These are phyloP conservation scores for Orestias chungarensis DNA, from an alignment of 2,797 vertebrate genomes.

Conservation along the genomic window DNA sequence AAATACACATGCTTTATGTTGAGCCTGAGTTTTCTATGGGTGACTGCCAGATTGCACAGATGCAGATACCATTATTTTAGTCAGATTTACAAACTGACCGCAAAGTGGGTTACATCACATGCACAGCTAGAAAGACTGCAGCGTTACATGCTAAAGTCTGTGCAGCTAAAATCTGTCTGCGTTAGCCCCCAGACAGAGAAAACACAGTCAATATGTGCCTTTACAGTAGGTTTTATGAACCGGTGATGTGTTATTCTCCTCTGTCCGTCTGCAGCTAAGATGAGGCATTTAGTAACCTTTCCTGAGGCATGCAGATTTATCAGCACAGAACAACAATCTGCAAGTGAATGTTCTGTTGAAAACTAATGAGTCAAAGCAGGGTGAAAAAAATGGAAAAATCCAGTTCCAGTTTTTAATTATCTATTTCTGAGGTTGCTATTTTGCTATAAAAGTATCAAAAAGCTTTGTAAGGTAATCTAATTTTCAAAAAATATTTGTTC, in stretches of 20 bases:
- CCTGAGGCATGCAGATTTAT: neutral
- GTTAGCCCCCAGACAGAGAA: slow-evolving; percentile 1
- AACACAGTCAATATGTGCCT: slow-evolving; percentile 5
- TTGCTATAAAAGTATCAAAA: neutral
- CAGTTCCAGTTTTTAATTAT: neutral
- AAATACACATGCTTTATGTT: neutral
- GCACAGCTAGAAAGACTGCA: neutral
- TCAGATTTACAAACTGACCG: slow-evolving; percentile 7
- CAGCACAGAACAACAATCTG: neutral
- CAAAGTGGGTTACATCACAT: slow-evolving; percentile 4
- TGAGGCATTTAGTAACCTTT: neutral
- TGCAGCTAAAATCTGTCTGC: no score
- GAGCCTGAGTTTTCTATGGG: slow-evolving; percentile 1
- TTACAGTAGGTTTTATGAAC: slow-evolving; percentile 12
- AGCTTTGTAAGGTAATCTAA: neutral
- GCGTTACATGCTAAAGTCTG: neutral
- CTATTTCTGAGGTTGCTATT: neutral
- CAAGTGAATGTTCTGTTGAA: neutral
- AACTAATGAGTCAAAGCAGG: no score
- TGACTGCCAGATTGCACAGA: neutral
- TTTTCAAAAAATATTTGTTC: neutral
- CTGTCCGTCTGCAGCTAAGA: neutral
- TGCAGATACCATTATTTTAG: slow-evolving; percentile 9
- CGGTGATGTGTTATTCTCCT: neutral
- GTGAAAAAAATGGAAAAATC: neutral